Conservation (phyloP, 2,888 invertebrate species). For the Erynnis tages region DNA sequence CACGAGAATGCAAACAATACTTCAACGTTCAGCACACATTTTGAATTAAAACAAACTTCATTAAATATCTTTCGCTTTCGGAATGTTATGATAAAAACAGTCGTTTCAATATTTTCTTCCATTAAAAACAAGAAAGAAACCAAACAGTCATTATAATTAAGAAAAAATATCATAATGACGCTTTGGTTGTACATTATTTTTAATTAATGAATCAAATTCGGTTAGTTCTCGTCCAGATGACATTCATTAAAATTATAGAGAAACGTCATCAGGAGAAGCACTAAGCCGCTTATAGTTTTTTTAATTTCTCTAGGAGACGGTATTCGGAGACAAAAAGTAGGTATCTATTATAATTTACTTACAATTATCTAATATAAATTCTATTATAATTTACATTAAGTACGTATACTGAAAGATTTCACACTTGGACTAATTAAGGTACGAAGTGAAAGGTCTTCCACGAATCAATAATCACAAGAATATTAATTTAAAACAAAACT, state of each 20-base stretch:
- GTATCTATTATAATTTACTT: slow-evolving; percentile 75
- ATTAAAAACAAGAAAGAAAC: slow-evolving; percentile 13
- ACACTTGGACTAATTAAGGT: slow-evolving; percentile 76
- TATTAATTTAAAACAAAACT: slow-evolving; percentile 65
- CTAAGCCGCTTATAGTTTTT: slow-evolving; percentile 42
- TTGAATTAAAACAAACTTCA: too few species aligned
- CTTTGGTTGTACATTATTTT: slow-evolving; percentile 22
- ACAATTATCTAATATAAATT: slow-evolving; percentile 80
- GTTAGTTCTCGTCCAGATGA: slow-evolving; percentile 53
- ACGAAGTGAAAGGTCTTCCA: slow-evolving; percentile 59
- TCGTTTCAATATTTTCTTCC: not conserved
- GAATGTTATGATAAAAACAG: not conserved
- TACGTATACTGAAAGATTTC: slow-evolving; percentile 81
- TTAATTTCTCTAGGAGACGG: slow-evolving; percentile 30
- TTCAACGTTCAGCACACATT: too few species aligned
- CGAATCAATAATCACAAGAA: slow-evolving; percentile 51
- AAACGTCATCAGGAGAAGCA: slow-evolving; percentile 58
- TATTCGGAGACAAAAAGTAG: slow-evolving; percentile 71
- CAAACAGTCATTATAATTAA: slow-evolving; percentile 29
- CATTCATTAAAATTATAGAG: slow-evolving; percentile 36
- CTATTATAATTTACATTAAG: slow-evolving; percentile 80
- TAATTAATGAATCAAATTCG: slow-evolving; percentile 15
- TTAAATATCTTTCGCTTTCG: too few species aligned
- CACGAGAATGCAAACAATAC: too few species aligned
- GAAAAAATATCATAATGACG: slow-evolving; percentile 24